These are phyloP conservation scores for Bergia puertoricense DNA, from an alignment of 92 coral and sea anemone genomes.

Conservation along the genomic window DNA sequence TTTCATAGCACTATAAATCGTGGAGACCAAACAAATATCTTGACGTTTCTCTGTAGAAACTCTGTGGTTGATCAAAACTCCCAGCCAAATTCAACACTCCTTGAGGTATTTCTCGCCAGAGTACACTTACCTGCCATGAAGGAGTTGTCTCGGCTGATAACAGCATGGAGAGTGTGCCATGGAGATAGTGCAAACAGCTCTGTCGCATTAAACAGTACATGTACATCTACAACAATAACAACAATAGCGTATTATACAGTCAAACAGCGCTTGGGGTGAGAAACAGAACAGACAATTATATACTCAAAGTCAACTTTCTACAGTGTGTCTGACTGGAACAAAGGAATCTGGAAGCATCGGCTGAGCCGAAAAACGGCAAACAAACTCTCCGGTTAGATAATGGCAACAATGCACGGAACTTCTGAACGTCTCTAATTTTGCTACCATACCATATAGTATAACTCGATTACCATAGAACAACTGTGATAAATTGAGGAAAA, in stretches of 20 bases:
- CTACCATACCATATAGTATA: too few relatives aligned
- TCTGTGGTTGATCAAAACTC: neutral
- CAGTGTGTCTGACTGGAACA: neutral
- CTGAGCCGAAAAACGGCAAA: neutral
- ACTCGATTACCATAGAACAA: neutral
- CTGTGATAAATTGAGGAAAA: neutral
- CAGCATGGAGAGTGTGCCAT: slow-evolving; percentile 69
- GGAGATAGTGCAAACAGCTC: slow-evolving; percentile 74
- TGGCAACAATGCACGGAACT: neutral
- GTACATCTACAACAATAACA: slow-evolving; percentile 73
- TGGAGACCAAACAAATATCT: neutral
- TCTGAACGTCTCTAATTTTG: neutral
- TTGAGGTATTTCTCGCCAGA: neutral
- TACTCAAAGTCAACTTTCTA: neutral
- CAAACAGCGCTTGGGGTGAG: neutral
- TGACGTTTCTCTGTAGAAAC: too few relatives aligned
- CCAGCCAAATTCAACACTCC: neutral
- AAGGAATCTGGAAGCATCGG: neutral
- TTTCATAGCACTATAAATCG: neutral
- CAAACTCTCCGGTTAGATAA: too few relatives aligned
- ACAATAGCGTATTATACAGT: neutral
- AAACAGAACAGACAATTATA: neutral
- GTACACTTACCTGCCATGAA: slow-evolving; percentile 81
- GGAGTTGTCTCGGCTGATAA: slow-evolving; percentile 67
- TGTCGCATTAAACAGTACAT: slow-evolving; percentile 89